phyloP scores from a whole-genome alignment of 2,113 vertebrate genomes.

The Nyctibius bracteatus region DNA sequence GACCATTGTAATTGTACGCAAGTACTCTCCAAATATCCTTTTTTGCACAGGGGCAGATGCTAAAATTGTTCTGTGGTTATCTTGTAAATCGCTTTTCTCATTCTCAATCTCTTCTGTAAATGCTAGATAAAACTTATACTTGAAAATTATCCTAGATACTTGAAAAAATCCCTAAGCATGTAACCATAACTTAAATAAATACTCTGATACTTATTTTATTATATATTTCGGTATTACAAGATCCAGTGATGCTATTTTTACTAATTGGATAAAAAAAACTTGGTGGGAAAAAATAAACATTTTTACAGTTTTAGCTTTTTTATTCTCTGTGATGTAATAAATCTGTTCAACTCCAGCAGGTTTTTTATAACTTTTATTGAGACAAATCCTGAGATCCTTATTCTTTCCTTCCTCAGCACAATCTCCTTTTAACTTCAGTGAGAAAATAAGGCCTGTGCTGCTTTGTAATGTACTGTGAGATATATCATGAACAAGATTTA shows the following conservation, averaged over 20 bases:
- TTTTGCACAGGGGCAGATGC: background rate
- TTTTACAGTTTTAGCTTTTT: background rate
- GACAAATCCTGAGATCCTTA: background rate
- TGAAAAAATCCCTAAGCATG: background rate
- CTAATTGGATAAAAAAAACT: background rate
- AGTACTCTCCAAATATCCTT: background rate
- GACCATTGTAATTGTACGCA: background rate
- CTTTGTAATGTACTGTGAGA: background rate
- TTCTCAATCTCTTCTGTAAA: background rate
- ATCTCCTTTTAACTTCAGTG: constrained; percentile 4
- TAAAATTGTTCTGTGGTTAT: background rate
- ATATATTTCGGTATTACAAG: background rate
- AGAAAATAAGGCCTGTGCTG: background rate
- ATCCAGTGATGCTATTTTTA: background rate
- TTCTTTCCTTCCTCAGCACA: constrained; percentile 1
- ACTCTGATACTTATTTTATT: background rate
- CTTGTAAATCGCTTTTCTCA: background rate
- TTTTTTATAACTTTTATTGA: background rate
- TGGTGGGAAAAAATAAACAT: background rate
- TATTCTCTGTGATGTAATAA: background rate
- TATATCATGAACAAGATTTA: background rate
- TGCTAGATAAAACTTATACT: background rate
- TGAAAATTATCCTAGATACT: background rate
- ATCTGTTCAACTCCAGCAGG: background rate
- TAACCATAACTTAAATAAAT: background rate